Percentiles rank a stretch among this genome's conserved stretches.
These are phyloP conservation scores for Clavelina lepadiformis DNA, from an alignment of 23 tunicate genomes.

Conservation along the genomic window DNA sequence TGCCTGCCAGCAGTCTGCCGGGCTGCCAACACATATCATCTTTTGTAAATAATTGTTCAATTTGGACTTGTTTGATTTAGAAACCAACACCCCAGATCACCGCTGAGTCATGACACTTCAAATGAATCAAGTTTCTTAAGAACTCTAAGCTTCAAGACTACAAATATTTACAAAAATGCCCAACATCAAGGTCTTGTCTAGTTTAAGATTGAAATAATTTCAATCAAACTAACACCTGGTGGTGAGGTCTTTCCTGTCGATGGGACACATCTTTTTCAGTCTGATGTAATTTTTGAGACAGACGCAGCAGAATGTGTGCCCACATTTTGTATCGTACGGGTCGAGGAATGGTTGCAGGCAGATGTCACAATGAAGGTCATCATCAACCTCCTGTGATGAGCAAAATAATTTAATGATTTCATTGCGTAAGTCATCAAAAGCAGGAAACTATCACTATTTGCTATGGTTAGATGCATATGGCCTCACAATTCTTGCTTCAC, in stretches of 20 bases:
- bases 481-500: neutral
- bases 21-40: conserved; percentile 1
- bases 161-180: too few relatives aligned
- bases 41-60: neutral
- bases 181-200: too few relatives aligned
- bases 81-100: neutral
- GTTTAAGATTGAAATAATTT: neutral
- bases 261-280: conserved; percentile 69
- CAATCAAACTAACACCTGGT: conserved; percentile 9
- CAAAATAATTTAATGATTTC: too few relatives aligned
- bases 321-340: conserved; percentile 82
- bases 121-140: too few relatives aligned
- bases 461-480: too few relatives aligned
- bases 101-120: too few relatives aligned
- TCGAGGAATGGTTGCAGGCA: conserved; percentile 89
- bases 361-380: conserved; percentile 88
- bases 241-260: conserved; percentile 56
- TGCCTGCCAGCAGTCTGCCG: conserved; percentile 79
- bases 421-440: too few relatives aligned
- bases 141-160: too few relatives aligned
- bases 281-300: conserved; percentile 70
- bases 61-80: neutral
- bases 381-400: conserved; percentile 68
- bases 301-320: conserved; percentile 73
- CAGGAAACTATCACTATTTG: too few relatives aligned